Evolutionary conservation across 2,797 vertebrate species (phyloP), one percentile per base, ranked within the genome.

Genomic region (Cirrhinus mrigala): DNA sequence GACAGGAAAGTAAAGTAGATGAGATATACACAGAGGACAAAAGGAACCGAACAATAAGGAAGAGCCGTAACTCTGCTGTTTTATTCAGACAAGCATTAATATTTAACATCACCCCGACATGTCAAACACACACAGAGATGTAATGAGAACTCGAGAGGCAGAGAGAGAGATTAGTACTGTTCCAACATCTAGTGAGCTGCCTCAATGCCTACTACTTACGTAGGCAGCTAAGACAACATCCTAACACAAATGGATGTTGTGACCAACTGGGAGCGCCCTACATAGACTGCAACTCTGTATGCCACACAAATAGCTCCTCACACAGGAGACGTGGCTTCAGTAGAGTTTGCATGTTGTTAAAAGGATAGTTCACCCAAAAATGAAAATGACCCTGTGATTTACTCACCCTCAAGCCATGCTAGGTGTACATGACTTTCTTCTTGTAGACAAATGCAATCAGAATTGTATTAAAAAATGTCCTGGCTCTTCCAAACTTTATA

Each of bases 31-130:
- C 56, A 62, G 76, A 76, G 82, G 46, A 66, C 71, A 74, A 83
- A 54, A 70, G 11, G 9, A 69, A 50, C 60, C 8, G 14, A 62
- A 62, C 73, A 75, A 54, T 29, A 62, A 33, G 18, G 88, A 87
- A 87, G 69, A 24, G 6, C 40, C 22, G 0, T 6, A 71, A 40
- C 71, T 22, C 74, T 64, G 1, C 64, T 76, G 11, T 86, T 89
- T 89, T 82, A 91, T 90, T 88, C 88, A 90, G 85, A 62, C 84
- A 24, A 50, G 22, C 50, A 88, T 92, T 80, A 89, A 93, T 92
- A 89, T 90, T 88, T 87, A 85, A 89, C 79, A 22, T 29, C 58
- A 76, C 48, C 71, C 77, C 46, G 71, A 76, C 71, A 83, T 0
- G 48, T 76, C 82, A 68, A 76, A 83, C 33, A 83, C 71, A 83